Evolutionary conservation across 37 sponge, comb jelly and placozoan genomes (phyloP), one percentile per base, ranked within the genome.

Genomic region (Crambe crambe): DNA sequence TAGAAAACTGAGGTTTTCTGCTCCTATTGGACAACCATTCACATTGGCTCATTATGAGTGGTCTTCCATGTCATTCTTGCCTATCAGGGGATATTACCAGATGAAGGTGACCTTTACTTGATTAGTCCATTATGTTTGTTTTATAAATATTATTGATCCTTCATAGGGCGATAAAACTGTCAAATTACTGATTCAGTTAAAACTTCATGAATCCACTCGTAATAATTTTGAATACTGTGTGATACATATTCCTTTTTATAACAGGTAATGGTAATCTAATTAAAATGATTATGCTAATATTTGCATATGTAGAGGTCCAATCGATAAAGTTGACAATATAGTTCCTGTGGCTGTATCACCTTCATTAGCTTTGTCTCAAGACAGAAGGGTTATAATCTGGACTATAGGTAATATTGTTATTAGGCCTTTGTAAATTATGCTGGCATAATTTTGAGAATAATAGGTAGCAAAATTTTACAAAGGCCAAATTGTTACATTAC

Each of bases 221-320:
- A 97, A 97, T 80, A 69, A 61, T 37, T 97, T 97, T 94, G 97
- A 97, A 37, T 64, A 73, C 76, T 94, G 81, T 67, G 91, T 88
- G 61, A 90, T 97, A 3, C 77, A 79, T 58, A 84, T 97, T 40
- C 97, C 97, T 1, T 89, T 94, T 67, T 97, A 86, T 37, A 77
- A 97, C 81, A 84, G 97, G 92, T 93, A 72, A 43, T 57, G 34
- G 8, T 26, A 6, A 62, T 22, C 25, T n/a, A n/a, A n/a, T n/a
- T n/a, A n/a, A n/a, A n/a, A n/a, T n/a, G n/a, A n/a, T n/a, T n/a
- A n/a, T n/a, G n/a, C n/a, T n/a, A n/a, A n/a, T n/a, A n/a, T n/a
- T n/a, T n/a, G n/a, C n/a, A n/a, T n/a, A n/a, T n/a, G 1, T 59
- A 95, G 95, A 83, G 93, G 95, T 31, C 76, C 76, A 5, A 92